Evolutionary conservation across 2,888 invertebrate species (phyloP).

Genomic region (Dicycla oo): DNA sequence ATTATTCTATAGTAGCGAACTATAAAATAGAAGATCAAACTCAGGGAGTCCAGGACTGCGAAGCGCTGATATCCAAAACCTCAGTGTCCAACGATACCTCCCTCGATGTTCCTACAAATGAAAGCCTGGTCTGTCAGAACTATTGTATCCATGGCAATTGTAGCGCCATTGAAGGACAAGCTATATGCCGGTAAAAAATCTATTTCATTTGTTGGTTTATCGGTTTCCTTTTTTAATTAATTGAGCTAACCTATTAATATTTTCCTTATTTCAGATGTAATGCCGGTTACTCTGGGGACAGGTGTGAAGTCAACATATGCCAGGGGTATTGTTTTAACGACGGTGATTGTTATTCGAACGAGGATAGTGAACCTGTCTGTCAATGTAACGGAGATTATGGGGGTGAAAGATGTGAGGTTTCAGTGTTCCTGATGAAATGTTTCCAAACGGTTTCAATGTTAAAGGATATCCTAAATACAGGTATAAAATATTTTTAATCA

Average conservation of each 20-base stretch:
- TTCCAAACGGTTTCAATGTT: neutral
- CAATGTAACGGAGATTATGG: neutral
- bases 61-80: neutral
- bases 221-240: neutral
- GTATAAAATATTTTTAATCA: neutral
- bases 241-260: constrained; percentile 2
- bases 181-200: neutral
- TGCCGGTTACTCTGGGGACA: constrained; percentile 80
- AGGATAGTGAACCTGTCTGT: neutral
- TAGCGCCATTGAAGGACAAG: neutral
- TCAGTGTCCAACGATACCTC: neutral
- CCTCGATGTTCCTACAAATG: neutral
- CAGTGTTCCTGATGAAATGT: neutral
- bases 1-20: neutral
- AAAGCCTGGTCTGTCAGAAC: neutral
- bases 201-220: neutral
- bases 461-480: constrained; percentile 1
- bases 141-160: neutral
- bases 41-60: neutral
- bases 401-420: constrained; percentile 15
- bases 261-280: constrained; percentile 77
- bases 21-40: constrained; percentile 4
- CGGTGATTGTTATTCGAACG: constrained; percentile 4
- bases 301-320: constrained; percentile 81
- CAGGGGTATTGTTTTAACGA: neutral